Evolutionary conservation across 1,140 invertebrate genomes (phyloP), one percentile per base, ranked within the genome.

Genomic region (Littorina saxatilis): DNA sequence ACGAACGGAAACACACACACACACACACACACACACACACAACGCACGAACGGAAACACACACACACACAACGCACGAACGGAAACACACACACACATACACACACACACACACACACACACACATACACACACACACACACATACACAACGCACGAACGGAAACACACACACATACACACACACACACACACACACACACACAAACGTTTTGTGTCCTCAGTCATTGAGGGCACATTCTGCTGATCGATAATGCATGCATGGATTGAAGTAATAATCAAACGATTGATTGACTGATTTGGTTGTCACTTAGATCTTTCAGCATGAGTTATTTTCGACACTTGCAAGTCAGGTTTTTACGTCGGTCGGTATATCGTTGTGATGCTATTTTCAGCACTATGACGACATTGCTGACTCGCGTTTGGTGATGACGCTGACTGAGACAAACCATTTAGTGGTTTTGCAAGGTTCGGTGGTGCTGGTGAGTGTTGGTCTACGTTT

Each of bases 381-480:
- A 17, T 58, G 20, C 55, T n/a, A n/a, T 13, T 11, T 11, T 23
- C 61, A 63, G 61, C 35, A 27, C 27, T 35, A 63, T 32, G 61
- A 63, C 29, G 61, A 63, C 61, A 32, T 27, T 63, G 61, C 29
- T 32, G 61, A 35, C 2, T 32, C 29, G 11, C 61, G 27, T 63
- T 32, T 63, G 27, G 61, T 63, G 27, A 63, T 63, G 61, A 63
- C 61, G 35, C 61, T 63, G 27, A 63, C 61, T 2, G 61, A 63
- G 27, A 63, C 61, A 5, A 32, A 63, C 7, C 61, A 63, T 4
- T 32, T 63, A 32, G 61, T 63, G 61, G 61, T 63, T 27, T 17
- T 63, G 2, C 61, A 35, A 17, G 61, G 61, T 5, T 63, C 61
- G 11, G 61, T 63, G 61, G 61, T 63, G 29, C 27, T 63, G 61